Base-by-base conservation (phyloP, 2,888 invertebrate genomes). In the Polymixis lichenea region DNA sequence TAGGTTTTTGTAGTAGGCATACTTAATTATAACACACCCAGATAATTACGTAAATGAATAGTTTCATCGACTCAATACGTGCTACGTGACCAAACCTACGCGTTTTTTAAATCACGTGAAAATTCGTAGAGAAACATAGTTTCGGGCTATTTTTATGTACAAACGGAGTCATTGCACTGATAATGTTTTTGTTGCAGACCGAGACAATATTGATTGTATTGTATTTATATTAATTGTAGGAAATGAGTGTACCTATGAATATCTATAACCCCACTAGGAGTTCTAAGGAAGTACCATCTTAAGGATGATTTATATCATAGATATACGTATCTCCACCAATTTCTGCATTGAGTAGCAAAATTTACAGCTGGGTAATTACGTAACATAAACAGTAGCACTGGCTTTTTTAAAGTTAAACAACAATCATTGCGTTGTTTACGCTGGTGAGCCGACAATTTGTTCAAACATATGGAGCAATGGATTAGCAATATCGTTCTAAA, bases 61-160 rank as follows among this genome's bases (percentile, higher is more conserved):
- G 51, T 64, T 80, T 51, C 72, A 82, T 80, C 66, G 38, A 43
- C 64, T 38, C 43, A 13, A 73, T 80, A 84, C 83, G 85, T 82
- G 87, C 72, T 77, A 73, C 80, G 77, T 73, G 74, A 73, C 82
- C 53, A 64, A 80, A 70, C 88, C 89, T 78, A 88, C 89, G 81
- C 86, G 55, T 83, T 64, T 79, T 66, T 38, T 38, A 58, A 76
- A 78, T 84, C 88, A 82, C 85, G 84, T 86, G 83, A 78, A 82
- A 68, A 78, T 79, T 77, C 32, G 28, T 77, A 75, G 60, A 77
- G 71, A 66, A 78, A 79, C 76, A 71, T 71, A 73, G 72, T 73
- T 82, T 58, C 56, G 60, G 58, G 69, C 79, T 83, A 88, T 87
- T 84, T 87, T 84, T 80, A 79, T 67, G 32, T 61, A 49, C 69